These are phyloP conservation scores for Apamea sordens DNA, from an alignment of 2,888 invertebrate genomes.

Conservation along the genomic window DNA sequence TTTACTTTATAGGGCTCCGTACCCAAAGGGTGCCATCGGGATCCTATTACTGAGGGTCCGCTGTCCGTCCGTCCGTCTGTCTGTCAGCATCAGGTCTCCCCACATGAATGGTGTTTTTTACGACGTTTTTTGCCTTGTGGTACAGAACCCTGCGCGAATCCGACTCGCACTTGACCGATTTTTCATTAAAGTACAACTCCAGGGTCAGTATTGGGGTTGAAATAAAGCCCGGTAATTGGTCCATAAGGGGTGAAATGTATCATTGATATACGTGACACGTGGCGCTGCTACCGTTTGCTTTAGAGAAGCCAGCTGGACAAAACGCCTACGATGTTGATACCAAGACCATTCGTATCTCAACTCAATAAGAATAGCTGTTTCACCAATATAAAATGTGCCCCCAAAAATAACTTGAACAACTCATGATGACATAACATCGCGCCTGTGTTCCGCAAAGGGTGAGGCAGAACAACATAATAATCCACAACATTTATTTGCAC, in stretches of 20 bases:
- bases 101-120: not conserved
- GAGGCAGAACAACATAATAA: not conserved
- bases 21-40: not conserved
- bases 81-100: too few species aligned
- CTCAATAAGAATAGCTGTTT: not conserved
- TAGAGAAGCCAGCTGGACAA: not conserved
- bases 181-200: not conserved
- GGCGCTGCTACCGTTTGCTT: not conserved
- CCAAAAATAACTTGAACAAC: not conserved
- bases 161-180: not conserved
- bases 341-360: not conserved
- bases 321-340: not conserved
- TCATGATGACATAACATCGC: not conserved
- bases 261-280: not conserved
- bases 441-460: not conserved
- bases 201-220: not conserved
- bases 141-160: too few species aligned
- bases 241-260: not conserved
- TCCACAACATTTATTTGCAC: slow-evolving; percentile 9
- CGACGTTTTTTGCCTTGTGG: not conserved
- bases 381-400: not conserved
- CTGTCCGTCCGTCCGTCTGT: not conserved
- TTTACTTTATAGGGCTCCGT: not conserved
- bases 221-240: not conserved
- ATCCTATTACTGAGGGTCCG: not conserved